phyloP scores from a whole-genome alignment of 2,797 vertebrate species.

The Iguana delicatissima region DNA sequence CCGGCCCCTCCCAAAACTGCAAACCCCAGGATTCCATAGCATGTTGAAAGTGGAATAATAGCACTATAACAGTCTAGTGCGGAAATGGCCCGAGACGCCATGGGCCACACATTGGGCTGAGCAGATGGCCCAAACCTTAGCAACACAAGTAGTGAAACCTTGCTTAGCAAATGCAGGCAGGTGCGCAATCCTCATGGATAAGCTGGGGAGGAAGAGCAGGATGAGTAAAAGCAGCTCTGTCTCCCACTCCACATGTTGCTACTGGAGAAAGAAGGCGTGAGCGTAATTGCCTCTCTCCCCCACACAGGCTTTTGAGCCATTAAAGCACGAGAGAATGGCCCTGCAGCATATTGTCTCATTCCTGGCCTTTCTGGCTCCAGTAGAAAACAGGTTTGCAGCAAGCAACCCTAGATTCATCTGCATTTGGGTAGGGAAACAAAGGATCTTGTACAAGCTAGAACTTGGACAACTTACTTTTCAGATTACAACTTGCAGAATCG shows the following conservation, averaged over 20 bases:
- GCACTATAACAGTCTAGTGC: no score
- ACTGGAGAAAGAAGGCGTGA: not conserved
- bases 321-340: constrained; percentile 1
- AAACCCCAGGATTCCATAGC: no score
- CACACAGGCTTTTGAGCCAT: not conserved
- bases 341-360: not conserved
- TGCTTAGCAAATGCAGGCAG: not conserved
- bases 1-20: no score
- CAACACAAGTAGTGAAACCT: not conserved
- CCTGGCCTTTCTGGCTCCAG: not conserved
- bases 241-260: not conserved
- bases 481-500: no score
- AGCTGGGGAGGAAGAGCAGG: not conserved
- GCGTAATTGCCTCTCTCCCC: not conserved
- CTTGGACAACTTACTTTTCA: no score
- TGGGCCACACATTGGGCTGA: no score
- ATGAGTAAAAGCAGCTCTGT: not conserved
- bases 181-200: no score
- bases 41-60: no score
- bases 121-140: not conserved
- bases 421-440: not conserved
- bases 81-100: no score
- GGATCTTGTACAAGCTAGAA: not conserved
- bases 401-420: not conserved
- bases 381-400: not conserved